Conservation (phyloP, 2,888 invertebrate genomes). For the Eupithecia centaureata region DNA sequence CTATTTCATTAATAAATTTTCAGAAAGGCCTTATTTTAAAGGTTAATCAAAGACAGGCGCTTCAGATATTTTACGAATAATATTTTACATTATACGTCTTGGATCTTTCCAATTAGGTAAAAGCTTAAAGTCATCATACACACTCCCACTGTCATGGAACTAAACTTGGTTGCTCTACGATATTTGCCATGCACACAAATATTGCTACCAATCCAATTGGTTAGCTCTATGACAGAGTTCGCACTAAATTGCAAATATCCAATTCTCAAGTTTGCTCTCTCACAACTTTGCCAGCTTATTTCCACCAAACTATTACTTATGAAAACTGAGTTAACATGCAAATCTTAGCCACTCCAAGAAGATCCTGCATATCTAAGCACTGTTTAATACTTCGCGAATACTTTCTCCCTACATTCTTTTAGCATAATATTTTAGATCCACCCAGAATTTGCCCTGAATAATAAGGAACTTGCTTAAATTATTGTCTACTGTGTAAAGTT, state of each 20-base stretch:
- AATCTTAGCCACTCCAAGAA: constrained; percentile 70
- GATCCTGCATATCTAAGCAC: constrained; percentile 61
- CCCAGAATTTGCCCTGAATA: constrained; percentile 52
- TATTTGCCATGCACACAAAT: constrained; percentile 38
- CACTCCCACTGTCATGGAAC: not conserved
- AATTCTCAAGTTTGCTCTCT: constrained; percentile 68
- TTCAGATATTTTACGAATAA: not conserved
- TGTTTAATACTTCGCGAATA: constrained; percentile 60
- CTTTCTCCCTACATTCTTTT: constrained; percentile 50
- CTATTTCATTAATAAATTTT: constrained; percentile 40
- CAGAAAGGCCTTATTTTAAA: constrained; percentile 7
- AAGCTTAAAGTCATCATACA: not conserved
- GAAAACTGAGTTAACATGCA: constrained; percentile 79
- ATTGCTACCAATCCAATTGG: constrained; percentile 25
- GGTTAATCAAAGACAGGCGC: not conserved
- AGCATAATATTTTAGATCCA: constrained; percentile 48
- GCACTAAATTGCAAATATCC: constrained; percentile 65
- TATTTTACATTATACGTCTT: not conserved
- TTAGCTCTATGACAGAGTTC: constrained; percentile 18
- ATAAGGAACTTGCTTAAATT: constrained; percentile 39
- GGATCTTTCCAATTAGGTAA: not conserved
- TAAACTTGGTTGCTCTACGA: not conserved
- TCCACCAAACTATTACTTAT: constrained; percentile 75
- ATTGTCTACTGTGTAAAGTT: constrained; percentile 37
- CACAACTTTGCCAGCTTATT: constrained; percentile 66